Conservation (phyloP, 2,797 vertebrate genomes). For the Dipus sagitta region DNA sequence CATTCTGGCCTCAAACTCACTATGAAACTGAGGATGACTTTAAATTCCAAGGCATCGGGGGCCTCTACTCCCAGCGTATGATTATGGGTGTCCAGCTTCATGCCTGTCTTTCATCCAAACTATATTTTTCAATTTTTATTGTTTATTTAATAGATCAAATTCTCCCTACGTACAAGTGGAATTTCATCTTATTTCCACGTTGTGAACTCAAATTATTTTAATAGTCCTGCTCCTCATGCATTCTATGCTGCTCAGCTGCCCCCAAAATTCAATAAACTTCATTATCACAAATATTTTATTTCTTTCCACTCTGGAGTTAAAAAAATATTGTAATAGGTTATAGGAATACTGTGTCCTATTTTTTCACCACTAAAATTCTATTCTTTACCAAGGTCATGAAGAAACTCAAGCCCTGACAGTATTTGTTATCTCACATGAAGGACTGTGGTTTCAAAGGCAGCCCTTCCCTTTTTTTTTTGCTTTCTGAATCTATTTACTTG, state of each 20-base stretch:
- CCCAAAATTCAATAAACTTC: background rate
- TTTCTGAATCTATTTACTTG: conserved; percentile 47
- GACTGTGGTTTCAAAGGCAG: background rate
- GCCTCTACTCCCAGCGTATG: background rate
- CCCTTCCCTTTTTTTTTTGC: background rate
- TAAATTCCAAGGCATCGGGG: background rate
- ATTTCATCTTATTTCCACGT: too few species aligned
- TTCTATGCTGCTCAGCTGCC: background rate
- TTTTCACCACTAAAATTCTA: conserved; percentile 32
- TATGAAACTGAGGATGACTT: background rate
- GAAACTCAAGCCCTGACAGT: background rate
- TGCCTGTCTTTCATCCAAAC: background rate
- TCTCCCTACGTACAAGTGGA: too few species aligned
- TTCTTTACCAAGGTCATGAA: background rate
- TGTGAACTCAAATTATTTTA: background rate
- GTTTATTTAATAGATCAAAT: too few species aligned
- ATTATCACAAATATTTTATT: conserved; percentile 28
- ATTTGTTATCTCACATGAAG: background rate
- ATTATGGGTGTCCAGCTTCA: background rate
- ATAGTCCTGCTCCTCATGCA: background rate
- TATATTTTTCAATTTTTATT: too few species aligned
- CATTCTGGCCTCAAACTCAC: background rate
- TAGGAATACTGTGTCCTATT: background rate
- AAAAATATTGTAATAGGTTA: background rate
- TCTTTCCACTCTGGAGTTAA: background rate